Evolutionary conservation across 1,140 invertebrate genomes (phyloP), one percentile per base, ranked within the genome.

Genomic region (Ectropis grisescens): DNA sequence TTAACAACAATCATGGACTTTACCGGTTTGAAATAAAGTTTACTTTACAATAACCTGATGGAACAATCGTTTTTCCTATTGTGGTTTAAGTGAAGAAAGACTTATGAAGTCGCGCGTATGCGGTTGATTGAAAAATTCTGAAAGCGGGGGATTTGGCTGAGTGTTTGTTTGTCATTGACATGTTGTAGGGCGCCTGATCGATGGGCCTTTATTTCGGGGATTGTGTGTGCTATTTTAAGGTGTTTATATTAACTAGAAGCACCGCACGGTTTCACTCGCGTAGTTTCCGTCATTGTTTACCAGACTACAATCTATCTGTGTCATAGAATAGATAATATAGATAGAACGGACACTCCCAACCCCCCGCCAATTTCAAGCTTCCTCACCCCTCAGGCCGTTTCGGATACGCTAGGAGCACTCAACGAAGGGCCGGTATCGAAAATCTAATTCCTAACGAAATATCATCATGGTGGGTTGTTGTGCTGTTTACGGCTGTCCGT

Each of bases 61-160:
- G 1, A 11, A 13, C 49, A 61, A 68, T 71, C 53, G 31, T 62
- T 58, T 67, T 68, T 64, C 57, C 57, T 57, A 59, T 54, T 56
- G 43, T 44, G 43, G 44, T 45, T 33, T 37, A 42, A 60, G 55
- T 61, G 61, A 64, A 47, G 60, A 52, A 62, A 53, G 51, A 58
- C 58, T 67, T 64, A 68, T 64, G 54, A 59, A 68, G 56, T 61
- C 54, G 47, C 52, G 52, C 58, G 69, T 57, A 60, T 55, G 54
- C 33, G 48, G 38, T 53, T 70, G 65, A 74, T 74, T 74, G 69
- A 70, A 70, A 74, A 74, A 70, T 70, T 62, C 69, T 62, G 36
- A 42, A 32, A 47, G 37, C 27, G 34, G 53, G 48, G 61, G 58
- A 68, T 70, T 64, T 58, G 45, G 46, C 50, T 32, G 33, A 48